A percentile compares a stretch with the other conserved stretches of the same genome.
These are phyloP conservation scores for Hypsopygia costalis DNA, from an alignment of 2,888 invertebrate genomes.

Conservation along the genomic window DNA sequence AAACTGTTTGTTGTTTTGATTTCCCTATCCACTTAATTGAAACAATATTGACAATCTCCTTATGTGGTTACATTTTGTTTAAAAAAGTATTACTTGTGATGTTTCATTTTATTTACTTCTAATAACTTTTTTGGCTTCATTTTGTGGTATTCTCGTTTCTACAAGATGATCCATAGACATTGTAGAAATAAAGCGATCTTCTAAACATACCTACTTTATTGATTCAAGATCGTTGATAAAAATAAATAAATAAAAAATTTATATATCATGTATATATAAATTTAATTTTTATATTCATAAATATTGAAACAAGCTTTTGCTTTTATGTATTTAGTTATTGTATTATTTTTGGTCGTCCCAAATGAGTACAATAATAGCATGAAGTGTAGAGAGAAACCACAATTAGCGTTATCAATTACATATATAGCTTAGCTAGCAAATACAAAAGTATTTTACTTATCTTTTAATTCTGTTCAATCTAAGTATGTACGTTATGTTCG, in stretches of 20 bases:
- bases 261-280: no score
- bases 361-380: background rate
- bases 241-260: no score
- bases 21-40: conserved; percentile 10
- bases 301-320: no score
- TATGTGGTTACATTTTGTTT: conserved; percentile 1
- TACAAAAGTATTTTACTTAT: conserved; percentile 20
- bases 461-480: conserved; percentile 49
- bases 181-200: no score
- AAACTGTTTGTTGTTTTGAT: conserved; percentile 8
- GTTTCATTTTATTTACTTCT: no score
- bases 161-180: no score
- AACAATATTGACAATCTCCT: conserved; percentile 1
- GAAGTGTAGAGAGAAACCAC: background rate
- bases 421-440: conserved; percentile 6
- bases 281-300: no score
- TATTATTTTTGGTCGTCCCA: background rate
- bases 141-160: no score
- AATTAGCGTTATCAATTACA: conserved; percentile 9
- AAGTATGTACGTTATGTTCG: conserved; percentile 46
- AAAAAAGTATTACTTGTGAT: background rate
- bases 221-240: no score
- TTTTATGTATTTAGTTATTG: background rate
- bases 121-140: no score
- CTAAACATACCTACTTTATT: no score